Conservation (phyloP, 2,797 vertebrate genomes). For the Melanotaenia boesemani region DNA sequence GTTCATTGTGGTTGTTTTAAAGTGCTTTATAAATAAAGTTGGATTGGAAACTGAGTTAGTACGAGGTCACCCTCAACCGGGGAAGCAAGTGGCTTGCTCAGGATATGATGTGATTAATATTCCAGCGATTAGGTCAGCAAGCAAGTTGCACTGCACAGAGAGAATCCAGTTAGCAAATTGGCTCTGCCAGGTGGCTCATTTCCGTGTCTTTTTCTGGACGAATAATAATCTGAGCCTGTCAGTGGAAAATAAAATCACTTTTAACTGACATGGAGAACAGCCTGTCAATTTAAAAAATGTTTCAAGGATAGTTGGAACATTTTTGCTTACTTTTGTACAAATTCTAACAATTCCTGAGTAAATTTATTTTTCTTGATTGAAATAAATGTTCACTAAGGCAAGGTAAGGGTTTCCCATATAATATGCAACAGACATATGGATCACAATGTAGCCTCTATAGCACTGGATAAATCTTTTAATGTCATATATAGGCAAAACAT, state of each 20-base stretch:
- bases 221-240: background rate
- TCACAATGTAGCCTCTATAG: background rate
- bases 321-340: too few species aligned
- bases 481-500: background rate
- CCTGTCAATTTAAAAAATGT: background rate
- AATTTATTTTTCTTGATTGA: too few species aligned
- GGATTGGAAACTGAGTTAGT: background rate
- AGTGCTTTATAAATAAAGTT: too few species aligned
- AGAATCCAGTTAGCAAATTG: background rate
- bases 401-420: background rate
- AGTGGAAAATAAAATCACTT: background rate
- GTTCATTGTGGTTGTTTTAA: too few species aligned
- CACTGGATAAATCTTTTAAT: background rate
- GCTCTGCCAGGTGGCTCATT: background rate
- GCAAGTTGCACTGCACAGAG: background rate
- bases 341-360: too few species aligned
- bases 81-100: background rate
- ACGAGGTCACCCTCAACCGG: background rate
- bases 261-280: constrained; percentile 1
- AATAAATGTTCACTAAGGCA: background rate
- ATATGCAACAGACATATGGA: background rate
- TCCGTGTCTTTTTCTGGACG: background rate
- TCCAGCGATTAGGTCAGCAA: background rate
- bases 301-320: too few species aligned
- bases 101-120: background rate